Percentiles rank a stretch among this genome's conserved stretches.
These are phyloP conservation scores for Vireo altiloquus DNA, from an alignment of 2,113 vertebrate genomes.

Conservation along the genomic window DNA sequence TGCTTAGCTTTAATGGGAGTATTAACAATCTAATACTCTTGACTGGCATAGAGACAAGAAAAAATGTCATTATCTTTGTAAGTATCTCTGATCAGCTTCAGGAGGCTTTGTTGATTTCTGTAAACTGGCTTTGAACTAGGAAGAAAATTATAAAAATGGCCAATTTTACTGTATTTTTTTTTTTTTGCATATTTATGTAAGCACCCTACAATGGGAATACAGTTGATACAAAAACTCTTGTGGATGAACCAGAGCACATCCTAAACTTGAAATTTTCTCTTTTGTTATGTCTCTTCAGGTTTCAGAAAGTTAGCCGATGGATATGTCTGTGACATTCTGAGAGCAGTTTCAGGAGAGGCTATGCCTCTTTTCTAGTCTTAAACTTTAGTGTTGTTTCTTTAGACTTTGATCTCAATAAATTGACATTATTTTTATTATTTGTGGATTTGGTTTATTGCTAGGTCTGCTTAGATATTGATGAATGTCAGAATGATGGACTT, in stretches of 20 bases:
- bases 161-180: not conserved
- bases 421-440: not conserved
- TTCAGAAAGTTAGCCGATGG: not conserved
- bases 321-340: not conserved
- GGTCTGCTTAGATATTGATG: conserved; percentile 85
- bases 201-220: accelerated
- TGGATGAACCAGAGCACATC: not conserved
- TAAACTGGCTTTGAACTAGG: not conserved
- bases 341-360: not conserved
- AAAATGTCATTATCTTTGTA: not conserved
- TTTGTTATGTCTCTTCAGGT: not conserved
- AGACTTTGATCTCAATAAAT: not conserved
- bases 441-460: conserved; percentile 26
- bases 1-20: not conserved
- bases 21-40: not conserved
- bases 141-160: not conserved
- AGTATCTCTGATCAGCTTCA: not conserved
- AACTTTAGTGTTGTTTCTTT: not conserved
- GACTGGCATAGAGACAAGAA: not conserved
- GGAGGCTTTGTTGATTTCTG: not conserved
- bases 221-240: not conserved
- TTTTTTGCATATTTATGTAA: not conserved
- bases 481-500: conserved; percentile 81
- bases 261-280: not conserved
- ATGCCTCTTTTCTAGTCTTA: not conserved